Evolutionary conservation across 2,888 invertebrate species (phyloP).

Genomic region (Drosophila borealis): DNA sequence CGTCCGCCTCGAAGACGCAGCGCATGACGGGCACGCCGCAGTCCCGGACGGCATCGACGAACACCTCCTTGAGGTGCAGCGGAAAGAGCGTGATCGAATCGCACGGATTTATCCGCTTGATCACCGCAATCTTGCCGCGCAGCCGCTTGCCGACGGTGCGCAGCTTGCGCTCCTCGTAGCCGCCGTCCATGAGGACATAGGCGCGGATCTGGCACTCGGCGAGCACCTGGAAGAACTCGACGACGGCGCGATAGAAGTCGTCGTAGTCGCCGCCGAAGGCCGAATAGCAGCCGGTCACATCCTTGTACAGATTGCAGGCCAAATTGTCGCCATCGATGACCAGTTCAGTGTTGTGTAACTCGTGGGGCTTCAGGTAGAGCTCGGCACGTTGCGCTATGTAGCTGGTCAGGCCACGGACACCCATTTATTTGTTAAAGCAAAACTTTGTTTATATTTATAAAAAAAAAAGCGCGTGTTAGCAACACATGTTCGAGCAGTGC

Average conservation of each 20-base stretch:
- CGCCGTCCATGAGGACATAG: conserved; percentile 93
- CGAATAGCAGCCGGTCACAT: conserved; percentile 87
- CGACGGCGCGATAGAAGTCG: conserved; percentile 88
- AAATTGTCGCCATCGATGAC: conserved; percentile 93
- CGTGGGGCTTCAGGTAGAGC: conserved; percentile 87
- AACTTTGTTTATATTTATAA: conserved; percentile 44
- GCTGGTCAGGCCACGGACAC: conserved; percentile 93
- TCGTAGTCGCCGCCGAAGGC: conserved; percentile 96
- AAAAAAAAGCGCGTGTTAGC: conserved; percentile 49
- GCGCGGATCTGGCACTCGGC: conserved; percentile 89
- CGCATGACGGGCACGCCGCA: conserved; percentile 89
- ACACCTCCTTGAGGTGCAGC: conserved; percentile 90
- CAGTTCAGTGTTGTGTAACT: conserved; percentile 89
- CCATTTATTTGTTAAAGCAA: conserved; percentile 87
- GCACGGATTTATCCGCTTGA: conserved; percentile 86
- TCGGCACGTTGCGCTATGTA: conserved; percentile 89
- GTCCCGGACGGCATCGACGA: conserved; percentile 89
- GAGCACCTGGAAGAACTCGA: conserved; percentile 89
- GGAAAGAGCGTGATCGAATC: conserved; percentile 90
- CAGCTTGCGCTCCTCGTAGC: conserved; percentile 90
- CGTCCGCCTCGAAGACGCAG: conserved; percentile 95
- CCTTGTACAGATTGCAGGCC: conserved; percentile 89
- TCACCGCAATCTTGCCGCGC: conserved; percentile 87
- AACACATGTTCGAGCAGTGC: conserved; percentile 38
- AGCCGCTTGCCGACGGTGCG: conserved; percentile 88